A percentile compares a stretch with the other conserved stretches of the same genome.
These are phyloP conservation scores for Amblyteles armatorius DNA, from an alignment of 2,888 invertebrate genomes.

Conservation along the genomic window DNA sequence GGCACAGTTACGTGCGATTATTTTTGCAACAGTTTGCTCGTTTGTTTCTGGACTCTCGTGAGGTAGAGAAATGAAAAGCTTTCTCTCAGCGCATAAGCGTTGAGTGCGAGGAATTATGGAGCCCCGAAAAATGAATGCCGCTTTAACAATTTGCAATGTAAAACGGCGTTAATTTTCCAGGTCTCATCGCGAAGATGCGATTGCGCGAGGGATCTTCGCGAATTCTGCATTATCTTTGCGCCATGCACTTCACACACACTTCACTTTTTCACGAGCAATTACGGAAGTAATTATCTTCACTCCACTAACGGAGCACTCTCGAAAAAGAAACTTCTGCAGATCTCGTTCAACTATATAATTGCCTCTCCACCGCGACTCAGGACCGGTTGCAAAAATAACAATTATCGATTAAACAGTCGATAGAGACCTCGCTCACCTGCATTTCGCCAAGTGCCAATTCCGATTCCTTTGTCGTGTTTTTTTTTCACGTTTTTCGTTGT, in stretches of 20 bases:
- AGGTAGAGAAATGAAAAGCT: background rate
- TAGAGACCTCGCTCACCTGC: no score
- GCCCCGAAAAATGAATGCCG: background rate
- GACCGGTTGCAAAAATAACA: background rate
- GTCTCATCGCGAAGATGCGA: background rate
- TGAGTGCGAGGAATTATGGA: background rate
- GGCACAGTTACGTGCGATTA: background rate
- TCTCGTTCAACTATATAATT: background rate
- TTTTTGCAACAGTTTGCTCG: background rate
- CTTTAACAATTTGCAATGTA: background rate
- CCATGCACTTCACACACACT: background rate
- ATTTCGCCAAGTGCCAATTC: no score
- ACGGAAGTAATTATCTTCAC: background rate
- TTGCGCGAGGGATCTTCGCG: background rate
- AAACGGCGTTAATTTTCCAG: background rate
- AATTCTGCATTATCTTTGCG: background rate
- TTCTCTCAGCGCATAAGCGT: background rate
- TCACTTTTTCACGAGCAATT: background rate
- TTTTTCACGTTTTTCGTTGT: no score
- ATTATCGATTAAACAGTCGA: background rate
- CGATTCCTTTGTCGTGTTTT: no score
- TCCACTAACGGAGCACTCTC: background rate
- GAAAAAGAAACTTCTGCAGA: background rate
- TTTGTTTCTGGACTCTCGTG: background rate
- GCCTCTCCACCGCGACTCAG: background rate